Percentiles rank a stretch among this genome's conserved stretches.
Evolutionary conservation across 2,113 vertebrate genomes (phyloP).

Genomic region (Octodon degus): DNA sequence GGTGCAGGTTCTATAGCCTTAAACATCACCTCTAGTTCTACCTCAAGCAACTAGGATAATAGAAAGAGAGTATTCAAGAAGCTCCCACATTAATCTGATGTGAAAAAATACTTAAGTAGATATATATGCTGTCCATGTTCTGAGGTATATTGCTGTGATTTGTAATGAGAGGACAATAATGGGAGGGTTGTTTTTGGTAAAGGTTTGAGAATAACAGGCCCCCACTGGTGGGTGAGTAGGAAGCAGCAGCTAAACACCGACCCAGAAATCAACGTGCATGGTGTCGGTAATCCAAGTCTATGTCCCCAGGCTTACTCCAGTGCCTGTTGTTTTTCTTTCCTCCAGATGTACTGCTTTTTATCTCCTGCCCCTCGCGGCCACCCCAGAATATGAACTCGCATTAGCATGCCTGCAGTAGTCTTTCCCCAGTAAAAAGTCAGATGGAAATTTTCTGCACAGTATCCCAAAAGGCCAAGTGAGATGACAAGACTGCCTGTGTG

Average conservation of each 20-base stretch:
- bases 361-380: not conserved
- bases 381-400: rapidly evolving
- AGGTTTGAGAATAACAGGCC: not conserved
- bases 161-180: not conserved
- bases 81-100: not conserved
- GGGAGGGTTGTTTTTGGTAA: not conserved
- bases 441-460: not conserved
- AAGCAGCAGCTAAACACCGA: not conserved
- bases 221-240: not conserved
- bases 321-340: not conserved
- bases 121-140: not conserved
- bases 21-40: no score
- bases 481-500: rapidly evolving
- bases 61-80: not conserved
- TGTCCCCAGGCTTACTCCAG: rapidly evolving
- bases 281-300: not conserved
- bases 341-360: not conserved
- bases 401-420: not conserved
- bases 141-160: not conserved
- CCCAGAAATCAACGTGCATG: not conserved
- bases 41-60: not conserved
- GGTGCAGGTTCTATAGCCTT: no score
- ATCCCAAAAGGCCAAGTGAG: not conserved
- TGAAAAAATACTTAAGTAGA: not conserved
- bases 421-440: not conserved